Conservation (phyloP, 2,888 invertebrate species). For the Actias luna region DNA sequence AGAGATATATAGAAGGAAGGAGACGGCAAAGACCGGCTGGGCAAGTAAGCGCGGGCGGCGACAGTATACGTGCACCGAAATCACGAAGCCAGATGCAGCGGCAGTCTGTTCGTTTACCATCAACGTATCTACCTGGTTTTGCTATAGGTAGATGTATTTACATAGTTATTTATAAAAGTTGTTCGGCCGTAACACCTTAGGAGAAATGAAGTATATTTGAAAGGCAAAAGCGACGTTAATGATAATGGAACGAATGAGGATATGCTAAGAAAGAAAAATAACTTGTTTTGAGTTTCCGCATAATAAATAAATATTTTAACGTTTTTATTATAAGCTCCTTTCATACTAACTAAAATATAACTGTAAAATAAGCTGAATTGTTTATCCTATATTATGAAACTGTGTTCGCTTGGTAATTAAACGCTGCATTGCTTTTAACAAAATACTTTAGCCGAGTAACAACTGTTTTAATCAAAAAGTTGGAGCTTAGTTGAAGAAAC, state of each 20-base stretch:
- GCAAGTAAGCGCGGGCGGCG: conserved; percentile 53
- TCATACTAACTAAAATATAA: neutral
- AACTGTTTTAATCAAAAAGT: conserved; percentile 47
- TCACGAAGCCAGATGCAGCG: conserved; percentile 59
- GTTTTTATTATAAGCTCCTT: neutral
- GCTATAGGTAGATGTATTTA: conserved; percentile 23
- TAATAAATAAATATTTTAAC: neutral
- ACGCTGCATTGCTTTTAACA: conserved; percentile 33
- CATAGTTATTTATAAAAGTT: conserved; percentile 24
- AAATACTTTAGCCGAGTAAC: conserved; percentile 38
- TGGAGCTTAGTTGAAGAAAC: conserved; percentile 32
- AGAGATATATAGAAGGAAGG: conserved; percentile 28
- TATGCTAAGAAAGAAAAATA: conserved; percentile 3
- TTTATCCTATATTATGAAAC: conserved; percentile 15
- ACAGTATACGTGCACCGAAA: conserved; percentile 49
- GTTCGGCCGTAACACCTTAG: conserved; percentile 25
- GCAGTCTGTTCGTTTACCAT: conserved; percentile 37
- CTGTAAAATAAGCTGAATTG: neutral
- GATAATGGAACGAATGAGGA: conserved; percentile 12
- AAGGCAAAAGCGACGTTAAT: conserved; percentile 13
- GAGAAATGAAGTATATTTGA: conserved; percentile 9
- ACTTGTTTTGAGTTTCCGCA: neutral
- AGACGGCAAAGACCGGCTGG: conserved; percentile 52
- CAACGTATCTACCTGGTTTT: conserved; percentile 24
- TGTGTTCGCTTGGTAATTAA: conserved; percentile 31